Base-by-base conservation (phyloP, 2,113 vertebrate genomes). In the Mugil cephalus region DNA sequence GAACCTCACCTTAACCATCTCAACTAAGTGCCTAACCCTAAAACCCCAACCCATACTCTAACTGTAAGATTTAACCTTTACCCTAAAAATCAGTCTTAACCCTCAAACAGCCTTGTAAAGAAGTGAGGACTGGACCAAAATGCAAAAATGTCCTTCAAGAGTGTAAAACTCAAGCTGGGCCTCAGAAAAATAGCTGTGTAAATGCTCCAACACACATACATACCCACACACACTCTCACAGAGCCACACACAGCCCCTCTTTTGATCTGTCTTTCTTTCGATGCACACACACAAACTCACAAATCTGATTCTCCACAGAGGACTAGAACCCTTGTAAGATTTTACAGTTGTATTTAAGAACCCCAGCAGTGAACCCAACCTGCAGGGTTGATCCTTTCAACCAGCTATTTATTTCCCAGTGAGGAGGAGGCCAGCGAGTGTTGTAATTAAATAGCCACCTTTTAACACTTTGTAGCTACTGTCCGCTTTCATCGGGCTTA, bases 401-500 rank as follows among this genome's bases (percentile, higher is more conserved):
- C 42, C 50, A 19, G 43, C 43, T 76, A 69, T 86, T 86, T 81
- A 76, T 80, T 61, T 51, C 42, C 2, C 46, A 13, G 73, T 0
- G 10, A 72, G 52, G 59, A 77, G 65, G 46, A 61, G 69, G 62
- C 7, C 8, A 67, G 67, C 65, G 39, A 63, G 58, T 62, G 80
- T 19, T 62, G 71, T 78, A 85, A 86, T 87, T 88, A 87, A 90
- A 87, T 74, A 58, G 76, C 55, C 56, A 70, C 68, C 78, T 78
- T 86, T 83, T 65, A 77, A 87, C 74, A 68, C 64, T 24, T 36
- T 45, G 70, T 42, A 74, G 71, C 43, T 72, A 64, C 78, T 77
- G 70, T 87, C 80, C 65, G 65, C 87, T 85, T 83, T 69, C 69
- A 69, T 66, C 39, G 72, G 74, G 61, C 64, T 83, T 84, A 84